Conservation (phyloP, 2,888 invertebrate genomes). For the Stenurella melanura region DNA sequence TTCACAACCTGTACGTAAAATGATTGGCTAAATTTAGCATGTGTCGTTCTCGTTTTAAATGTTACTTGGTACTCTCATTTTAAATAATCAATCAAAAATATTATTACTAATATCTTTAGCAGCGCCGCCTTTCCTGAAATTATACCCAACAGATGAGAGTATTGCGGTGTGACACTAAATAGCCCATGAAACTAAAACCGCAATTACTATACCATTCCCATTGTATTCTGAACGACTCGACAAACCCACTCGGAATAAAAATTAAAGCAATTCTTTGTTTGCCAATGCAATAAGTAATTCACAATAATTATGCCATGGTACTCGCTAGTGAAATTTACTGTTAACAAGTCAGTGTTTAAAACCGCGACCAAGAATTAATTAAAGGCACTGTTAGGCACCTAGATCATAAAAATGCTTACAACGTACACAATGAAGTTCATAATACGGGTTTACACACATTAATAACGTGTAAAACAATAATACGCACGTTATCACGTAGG, state of each 20-base stretch:
- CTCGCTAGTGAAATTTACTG: slow-evolving; percentile 28
- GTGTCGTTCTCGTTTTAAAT: no score
- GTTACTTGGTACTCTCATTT: no score
- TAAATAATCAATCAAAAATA: no score
- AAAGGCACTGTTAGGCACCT: slow-evolving; percentile 4
- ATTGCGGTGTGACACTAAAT: neutral
- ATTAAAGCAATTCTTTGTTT: slow-evolving; percentile 14
- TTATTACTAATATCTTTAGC: neutral
- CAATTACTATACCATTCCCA: slow-evolving; percentile 20
- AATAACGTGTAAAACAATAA: slow-evolving; percentile 5
- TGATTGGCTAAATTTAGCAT: no score
- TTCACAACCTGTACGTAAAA: no score
- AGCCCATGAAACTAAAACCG: slow-evolving; percentile 3
- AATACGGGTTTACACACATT: slow-evolving; percentile 2
- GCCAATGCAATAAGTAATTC: slow-evolving; percentile 16
- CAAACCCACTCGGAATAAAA: slow-evolving; percentile 30
- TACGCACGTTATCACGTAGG: slow-evolving; percentile 7
- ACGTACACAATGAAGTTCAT: slow-evolving; percentile 11
- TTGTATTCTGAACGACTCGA: slow-evolving; percentile 24
- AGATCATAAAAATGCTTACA: slow-evolving; percentile 23
- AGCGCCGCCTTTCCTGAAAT: neutral
- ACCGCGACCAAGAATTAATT: slow-evolving; percentile 24
- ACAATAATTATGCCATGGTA: slow-evolving; percentile 22
- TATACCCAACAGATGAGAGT: neutral
- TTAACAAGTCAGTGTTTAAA: slow-evolving; percentile 14